Evolutionary conservation across 1,140 invertebrate species (phyloP).

Genomic region (Scaptomyza hsui): DNA sequence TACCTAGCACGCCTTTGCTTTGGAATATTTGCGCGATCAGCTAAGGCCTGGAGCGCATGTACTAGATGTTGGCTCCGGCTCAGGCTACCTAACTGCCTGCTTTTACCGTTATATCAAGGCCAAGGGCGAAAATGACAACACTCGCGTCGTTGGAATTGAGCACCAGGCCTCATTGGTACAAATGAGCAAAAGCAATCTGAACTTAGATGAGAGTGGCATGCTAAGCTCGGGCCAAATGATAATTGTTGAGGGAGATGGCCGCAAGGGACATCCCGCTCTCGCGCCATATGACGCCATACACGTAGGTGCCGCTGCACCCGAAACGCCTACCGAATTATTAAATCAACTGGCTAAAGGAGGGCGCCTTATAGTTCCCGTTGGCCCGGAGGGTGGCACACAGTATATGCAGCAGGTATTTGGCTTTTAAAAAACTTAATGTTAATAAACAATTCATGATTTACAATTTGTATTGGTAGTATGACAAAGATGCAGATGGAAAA

Average conservation of each 20-base stretch:
- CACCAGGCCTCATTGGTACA: slow-evolving; percentile 94
- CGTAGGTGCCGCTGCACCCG: slow-evolving; percentile 95
- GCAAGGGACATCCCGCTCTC: slow-evolving; percentile 89
- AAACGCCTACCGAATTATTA: slow-evolving; percentile 89
- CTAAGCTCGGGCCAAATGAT: slow-evolving; percentile 88
- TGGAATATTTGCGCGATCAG: slow-evolving; percentile 94
- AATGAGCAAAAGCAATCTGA: slow-evolving; percentile 91
- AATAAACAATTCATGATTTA: background rate
- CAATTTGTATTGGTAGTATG: slow-evolving; percentile 87
- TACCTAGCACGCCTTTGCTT: slow-evolving; percentile 93
- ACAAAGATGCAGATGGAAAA: slow-evolving; percentile 93
- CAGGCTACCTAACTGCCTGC: slow-evolving; percentile 97
- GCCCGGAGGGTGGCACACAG: slow-evolving; percentile 92
- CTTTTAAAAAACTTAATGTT: background rate
- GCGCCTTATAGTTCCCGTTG: slow-evolving; percentile 95
- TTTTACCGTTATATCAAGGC: slow-evolving; percentile 87
- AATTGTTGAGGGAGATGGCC: slow-evolving; percentile 93
- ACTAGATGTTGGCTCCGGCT: slow-evolving; percentile 97
- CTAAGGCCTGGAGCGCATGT: slow-evolving; percentile 91
- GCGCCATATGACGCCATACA: slow-evolving; percentile 89
- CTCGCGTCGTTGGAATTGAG: slow-evolving; percentile 93
- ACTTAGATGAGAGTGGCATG: slow-evolving; percentile 89
- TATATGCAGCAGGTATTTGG: slow-evolving; percentile 88
- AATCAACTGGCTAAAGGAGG: slow-evolving; percentile 91
- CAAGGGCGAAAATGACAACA: slow-evolving; percentile 86